Evolutionary conservation across 2,113 vertebrate species (phyloP), one percentile per base, ranked within the genome.

Genomic region (Furnarius figulus): DNA sequence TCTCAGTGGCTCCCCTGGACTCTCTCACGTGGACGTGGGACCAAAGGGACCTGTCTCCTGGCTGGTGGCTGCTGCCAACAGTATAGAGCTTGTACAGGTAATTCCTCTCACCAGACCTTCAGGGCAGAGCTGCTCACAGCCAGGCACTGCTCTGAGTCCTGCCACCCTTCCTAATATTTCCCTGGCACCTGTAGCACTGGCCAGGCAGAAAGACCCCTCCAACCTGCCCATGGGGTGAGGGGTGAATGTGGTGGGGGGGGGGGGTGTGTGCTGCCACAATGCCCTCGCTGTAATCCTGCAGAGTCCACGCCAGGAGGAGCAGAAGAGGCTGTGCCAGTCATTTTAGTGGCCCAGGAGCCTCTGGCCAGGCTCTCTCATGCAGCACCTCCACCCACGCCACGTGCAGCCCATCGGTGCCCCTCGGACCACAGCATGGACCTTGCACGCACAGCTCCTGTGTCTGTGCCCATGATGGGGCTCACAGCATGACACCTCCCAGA

Each of bases 21-120:
- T 86, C 37, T 98, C 96, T 62, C 92, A 94, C 2, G 9, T 98
- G 23, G 96, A 97, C 49, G 98, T 94, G 66, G 97, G 78, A 61
- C 92, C 95, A 10, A 79, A 95, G 3, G 97, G 98, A 52, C 98
- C 98, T 7, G 97, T 97, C 73, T 98, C 98, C 94, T 97, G 98
- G 94, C 93, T 98, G 87, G 78, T 96, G 76, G 97, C 93, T 53
- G 39, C 89, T 89, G 89, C 93, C 73, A 92, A 86, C 86, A 95
- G 78, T 10, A 87, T 92, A 85, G 91, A 46, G 47, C 33, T 96
- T 47, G 42, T 62, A 59, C 82, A 96, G 96, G 94, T 95, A 90
- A 93, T 4, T 16, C 14, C 42, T 50, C 46, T 50, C 65, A 27
- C 47, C 25, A 53, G 77, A 15, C 40, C 10, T 21, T 35, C 3